Evolutionary conservation across 2,888 invertebrate species (phyloP).

Genomic region (Salpingus planirostris): DNA sequence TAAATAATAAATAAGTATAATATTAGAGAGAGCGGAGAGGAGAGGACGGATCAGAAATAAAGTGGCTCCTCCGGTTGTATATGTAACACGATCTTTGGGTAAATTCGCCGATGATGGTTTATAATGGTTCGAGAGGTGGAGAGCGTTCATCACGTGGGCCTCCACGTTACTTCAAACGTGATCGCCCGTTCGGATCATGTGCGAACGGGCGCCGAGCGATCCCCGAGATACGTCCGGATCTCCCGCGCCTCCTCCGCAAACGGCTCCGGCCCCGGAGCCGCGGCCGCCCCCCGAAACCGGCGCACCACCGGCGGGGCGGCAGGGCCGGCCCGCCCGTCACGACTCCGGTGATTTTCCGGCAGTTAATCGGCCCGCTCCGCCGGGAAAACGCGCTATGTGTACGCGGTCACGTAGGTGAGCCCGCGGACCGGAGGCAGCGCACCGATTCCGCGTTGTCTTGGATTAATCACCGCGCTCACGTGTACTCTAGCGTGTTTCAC

Average conservation of each 20-base stretch:
- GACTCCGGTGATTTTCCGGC: no score
- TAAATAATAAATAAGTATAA: no score
- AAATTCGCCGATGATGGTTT: no score
- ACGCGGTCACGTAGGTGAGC: constrained; percentile 18
- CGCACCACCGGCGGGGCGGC: constrained; percentile 2
- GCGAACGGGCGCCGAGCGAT: constrained; percentile 19
- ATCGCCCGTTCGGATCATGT: constrained; percentile 30
- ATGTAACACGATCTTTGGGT: no score
- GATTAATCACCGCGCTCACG: constrained; percentile 26
- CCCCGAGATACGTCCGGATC: constrained; percentile 20
- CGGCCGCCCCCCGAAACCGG: background rate
- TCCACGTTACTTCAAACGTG: constrained; percentile 41
- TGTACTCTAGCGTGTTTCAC: constrained; percentile 34
- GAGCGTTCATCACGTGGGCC: constrained; percentile 41
- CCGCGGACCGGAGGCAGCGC: constrained; percentile 11
- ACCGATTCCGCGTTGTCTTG: constrained; percentile 11
- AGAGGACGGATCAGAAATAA: no score
- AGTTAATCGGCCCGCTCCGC: no score
- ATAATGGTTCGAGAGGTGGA: no score
- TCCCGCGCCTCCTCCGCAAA: background rate
- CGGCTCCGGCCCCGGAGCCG: background rate
- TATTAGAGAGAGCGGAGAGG: no score
- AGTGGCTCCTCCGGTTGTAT: no score
- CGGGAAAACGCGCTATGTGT: constrained; percentile 14
- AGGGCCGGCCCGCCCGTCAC: constrained; percentile 1